These are phyloP conservation scores for Adelosebastes latens DNA, from an alignment of 2,797 vertebrate genomes.

Conservation along the genomic window DNA sequence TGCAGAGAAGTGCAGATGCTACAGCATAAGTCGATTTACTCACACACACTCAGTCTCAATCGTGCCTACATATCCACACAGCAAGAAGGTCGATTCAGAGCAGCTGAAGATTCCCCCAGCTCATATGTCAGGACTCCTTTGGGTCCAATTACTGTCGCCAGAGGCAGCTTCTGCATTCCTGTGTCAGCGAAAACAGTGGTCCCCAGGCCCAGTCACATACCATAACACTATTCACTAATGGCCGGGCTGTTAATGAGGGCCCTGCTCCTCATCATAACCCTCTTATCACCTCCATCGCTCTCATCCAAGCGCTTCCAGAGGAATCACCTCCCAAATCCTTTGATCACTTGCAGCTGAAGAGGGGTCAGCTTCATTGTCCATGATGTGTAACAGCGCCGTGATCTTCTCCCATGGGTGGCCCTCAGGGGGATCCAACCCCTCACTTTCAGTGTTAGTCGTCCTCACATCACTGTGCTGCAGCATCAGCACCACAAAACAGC, in stretches of 20 bases:
- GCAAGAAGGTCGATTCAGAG: constrained; percentile 53
- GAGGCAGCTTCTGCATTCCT: constrained; percentile 47
- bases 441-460: not conserved
- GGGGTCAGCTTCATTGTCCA: not conserved
- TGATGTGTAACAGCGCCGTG: not conserved
- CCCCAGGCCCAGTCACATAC: constrained; percentile 35
- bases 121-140: constrained; percentile 67
- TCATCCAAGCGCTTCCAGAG: constrained; percentile 8
- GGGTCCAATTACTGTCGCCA: constrained; percentile 73
- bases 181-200: constrained; percentile 61
- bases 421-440: not conserved
- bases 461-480: not conserved
- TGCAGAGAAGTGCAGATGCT: constrained; percentile 43
- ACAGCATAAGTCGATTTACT: constrained; percentile 10
- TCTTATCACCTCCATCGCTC: constrained; percentile 29
- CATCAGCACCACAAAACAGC: constrained; percentile 7
- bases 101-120: constrained; percentile 65
- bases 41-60: constrained; percentile 9
- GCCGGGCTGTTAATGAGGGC: constrained; percentile 52
- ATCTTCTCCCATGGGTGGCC: not conserved
- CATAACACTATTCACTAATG: constrained; percentile 49
- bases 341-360: constrained; percentile 2
- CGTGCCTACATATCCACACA: constrained; percentile 35
- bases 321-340: constrained; percentile 3
- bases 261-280: constrained; percentile 46